Evolutionary conservation across 2,113 vertebrate species (phyloP), one percentile per base, ranked within the genome.

Genomic region (Solenodon paradoxus): DNA sequence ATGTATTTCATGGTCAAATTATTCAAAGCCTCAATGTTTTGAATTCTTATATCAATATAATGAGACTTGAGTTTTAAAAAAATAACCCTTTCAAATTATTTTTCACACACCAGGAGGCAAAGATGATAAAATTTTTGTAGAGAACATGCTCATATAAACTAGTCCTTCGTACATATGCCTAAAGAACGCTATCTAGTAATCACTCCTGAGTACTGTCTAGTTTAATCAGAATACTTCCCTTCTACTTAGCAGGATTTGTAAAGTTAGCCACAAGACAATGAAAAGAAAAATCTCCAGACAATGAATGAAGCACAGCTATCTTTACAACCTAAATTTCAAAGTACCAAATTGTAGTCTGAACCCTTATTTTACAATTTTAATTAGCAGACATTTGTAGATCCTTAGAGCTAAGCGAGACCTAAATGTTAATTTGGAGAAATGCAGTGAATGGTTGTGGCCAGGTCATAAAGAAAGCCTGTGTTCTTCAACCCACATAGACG

Each of bases 341-440:
- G 51, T 32, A 66, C 16, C 30, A 90, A 80, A 38, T 9, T 53
- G n/a, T 2, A 45, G 17, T 10, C 55, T 30, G 35, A 57, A 10
- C 22, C 6, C 24, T 22, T 61, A 45, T 35, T 57, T 87, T 87
- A 51, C 26, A 74, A 32, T 51, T 71, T 69, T 92, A 51, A 95
- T 38, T 82, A 74, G 71, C 17, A 85, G 42, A 61, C 77, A 77
- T 63, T 40, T 72, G 9, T 38, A 74, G 81, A 86, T 24, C 12
- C 59, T 90, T 45, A 38, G 38, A 92, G 53, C 13, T 74, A 82
- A 78, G 7, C 66, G 59, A 40, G 28, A 90, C 51, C 42, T n/a
- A 77, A 91, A 77, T 94, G 69, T 72, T 83, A 75, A 63, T 84
- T 55, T 84, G 88, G 51, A 84, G 86, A 96, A 95, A 80, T n/a